Base-by-base conservation (phyloP, 37 sponge, comb jelly and placozoan genomes). In the Aplysina aerophoba region DNA sequence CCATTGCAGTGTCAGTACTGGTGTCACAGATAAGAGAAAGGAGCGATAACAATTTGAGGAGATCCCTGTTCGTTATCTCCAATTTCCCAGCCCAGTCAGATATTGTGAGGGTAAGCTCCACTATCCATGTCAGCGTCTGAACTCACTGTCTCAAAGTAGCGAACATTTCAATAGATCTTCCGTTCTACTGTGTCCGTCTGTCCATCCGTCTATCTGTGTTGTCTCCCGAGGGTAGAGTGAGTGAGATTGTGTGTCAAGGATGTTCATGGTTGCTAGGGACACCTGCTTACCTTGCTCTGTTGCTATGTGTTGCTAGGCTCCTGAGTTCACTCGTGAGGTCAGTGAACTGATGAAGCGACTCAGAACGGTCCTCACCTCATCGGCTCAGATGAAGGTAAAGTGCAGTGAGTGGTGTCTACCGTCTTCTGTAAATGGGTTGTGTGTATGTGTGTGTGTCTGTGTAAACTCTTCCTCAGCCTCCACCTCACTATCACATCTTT, bases 351-450 rank as follows among this genome's bases (percentile, higher is more conserved):
- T 90, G 85, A 80, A 85, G 62, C 77, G 91, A 79, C 83, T 97
- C 39, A 90, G 87, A 60, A 91, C 95, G 15, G 90, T 97, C 8
- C 86, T 97, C n/a, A 90, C 78, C 44, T 63, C 91, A n/a, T 89
- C 91, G 36, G 84, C 90, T 83, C 88, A 91, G 64, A 92, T 97
- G 95, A 95, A 92, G 93, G 95, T 95, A 84, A 21, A 34, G n/a
- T n/a, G n/a, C n/a, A n/a, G n/a, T n/a, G n/a, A n/a, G n/a, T n/a
- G n/a, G n/a, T 17, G 5, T 22, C 30, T 55, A 39, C 30, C 21
- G 40, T 37, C 35, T 39, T 14, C 27, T 77, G 79, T 39, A 40
- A n/a, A 37, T 34, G 44, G 21, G 35, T 34, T 53, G 50, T 25
- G 38, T 50, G 81, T 80, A 16, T 80, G 81, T 80, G 50, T 50